These are phyloP conservation scores for Dromas ardeola DNA, from an alignment of 2,113 vertebrate species.

Conservation along the genomic window DNA sequence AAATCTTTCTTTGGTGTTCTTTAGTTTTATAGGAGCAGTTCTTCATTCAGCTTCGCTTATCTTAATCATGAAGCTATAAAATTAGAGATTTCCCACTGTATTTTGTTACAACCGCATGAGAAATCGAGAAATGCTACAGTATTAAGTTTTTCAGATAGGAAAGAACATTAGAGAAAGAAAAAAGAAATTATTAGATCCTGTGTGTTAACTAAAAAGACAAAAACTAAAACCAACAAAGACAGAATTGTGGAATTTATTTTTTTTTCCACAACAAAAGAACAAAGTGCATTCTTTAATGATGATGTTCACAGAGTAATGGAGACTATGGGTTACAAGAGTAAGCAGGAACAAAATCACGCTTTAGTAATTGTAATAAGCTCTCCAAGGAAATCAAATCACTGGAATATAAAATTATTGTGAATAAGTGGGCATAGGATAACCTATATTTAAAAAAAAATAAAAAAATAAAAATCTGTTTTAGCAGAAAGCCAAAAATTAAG, in stretches of 20 bases:
- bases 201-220: background rate
- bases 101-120: constrained; percentile 14
- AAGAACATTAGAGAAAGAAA: background rate
- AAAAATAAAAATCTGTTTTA: background rate
- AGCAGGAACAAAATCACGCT: background rate
- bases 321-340: background rate
- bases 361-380: background rate
- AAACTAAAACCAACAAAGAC: background rate
- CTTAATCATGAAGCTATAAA: background rate
- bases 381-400: background rate
- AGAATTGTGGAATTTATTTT: background rate
- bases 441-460: background rate
- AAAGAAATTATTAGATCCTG: background rate
- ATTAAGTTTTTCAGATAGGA: background rate
- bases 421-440: background rate
- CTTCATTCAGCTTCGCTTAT: background rate
- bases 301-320: background rate
- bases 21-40: background rate
- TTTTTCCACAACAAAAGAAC: background rate
- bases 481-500: background rate
- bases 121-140: background rate
- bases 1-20: background rate
- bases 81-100: background rate
- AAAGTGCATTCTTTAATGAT: background rate
- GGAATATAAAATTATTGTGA: background rate